Base-by-base conservation (phyloP, 2,888 invertebrate species). In the Acleris laterana region DNA sequence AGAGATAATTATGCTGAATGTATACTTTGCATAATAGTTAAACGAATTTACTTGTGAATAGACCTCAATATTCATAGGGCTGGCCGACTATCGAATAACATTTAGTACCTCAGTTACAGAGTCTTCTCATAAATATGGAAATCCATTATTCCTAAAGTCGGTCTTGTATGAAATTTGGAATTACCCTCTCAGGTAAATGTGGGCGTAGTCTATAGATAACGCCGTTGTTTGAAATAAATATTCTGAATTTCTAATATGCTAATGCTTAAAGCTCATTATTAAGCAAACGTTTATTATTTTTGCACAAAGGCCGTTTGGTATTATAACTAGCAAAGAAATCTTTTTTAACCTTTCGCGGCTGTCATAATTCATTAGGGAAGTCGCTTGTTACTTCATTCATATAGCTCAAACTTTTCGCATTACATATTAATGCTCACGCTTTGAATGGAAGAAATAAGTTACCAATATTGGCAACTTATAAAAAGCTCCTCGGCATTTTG, bases 81-180 rank as follows among this genome's bases (percentile, higher is more conserved):
- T 49, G 20, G 28, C 60, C 32, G 60, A 56, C 56, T 66, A 66
- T 62, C 62, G 61, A 66, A 61, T 60, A 66, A 61, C 61, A 66
- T 66, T 66, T 66, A 61, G 65, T 66, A 61, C 56, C 61, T 44
- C 55, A 19, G 61, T 28, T 57, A 57, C 46, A 16, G 49, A 52
- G 58, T 17, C 50, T 38, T 46, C 65, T 66, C 65, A 66, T 66
- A 66, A 66, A 66, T 66, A 66, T 66, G 65, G 56, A 66, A 65
- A 60, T 55, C 59, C 64, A 60, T 60, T 65, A 60, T 65, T 50
- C 59, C 38, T 25, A 49, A 42, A 48, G 42, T 60, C 55, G 60
- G n/a, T 60, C 60, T 65, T 28, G 60, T 60, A 55, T 56, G 65
- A 65, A 65, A 65, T 65, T 61, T 32, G 22, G 55, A 61, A 56